Base-by-base conservation (phyloP, 2,888 invertebrate species). In the Dicranocentrus wangi region DNA sequence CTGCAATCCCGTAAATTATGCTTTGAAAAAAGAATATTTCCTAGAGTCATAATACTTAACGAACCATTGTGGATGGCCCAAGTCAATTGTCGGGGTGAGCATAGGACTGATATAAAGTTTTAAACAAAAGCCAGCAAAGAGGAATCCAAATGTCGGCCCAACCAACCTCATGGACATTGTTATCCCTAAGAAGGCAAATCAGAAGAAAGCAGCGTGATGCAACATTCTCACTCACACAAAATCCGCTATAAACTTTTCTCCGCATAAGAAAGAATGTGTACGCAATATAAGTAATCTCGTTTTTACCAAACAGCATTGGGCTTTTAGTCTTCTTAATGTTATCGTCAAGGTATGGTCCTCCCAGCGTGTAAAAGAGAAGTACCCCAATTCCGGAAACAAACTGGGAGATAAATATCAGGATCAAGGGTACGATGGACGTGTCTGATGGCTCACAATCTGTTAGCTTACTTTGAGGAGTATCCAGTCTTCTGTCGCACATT, bases 311-410 rank as follows among this genome's bases (percentile, higher is more conserved):
- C 85, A 93, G 89, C 86, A 92, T 88, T 0, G 93, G 92, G 1
- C 92, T 92, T 84, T 92, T 91, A 15, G 91, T 91, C 87, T 92
- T 92, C 87, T 92, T 91, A 0, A 92, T 91, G 86, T 93, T 93
- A 86, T 93, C 93, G 87, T 93, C 93, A 85, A 93, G 88, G 87
- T 93, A 93, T 0, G 93, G 91, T 87, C 93, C 91, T 21, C 78
- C 93, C 51, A 93, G 88, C 0, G 92, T 91, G 87, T 91, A 93
- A 87, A 92, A 93, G 28, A 93, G 88, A 0, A 92, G 91, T 78
- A 92, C 92, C 21, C 93, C 93, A 76, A 93, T 91, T 15, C 93
- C 93, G 60, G 92, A 90, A 51, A 93, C 91, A 87, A 93, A 92
- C 88, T 93, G 93, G 0, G 93, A 93, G 53, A 92, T 87, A 87